phyloP scores from a whole-genome alignment of 2,113 vertebrate species.

The Dicrurus megarhynchus region DNA sequence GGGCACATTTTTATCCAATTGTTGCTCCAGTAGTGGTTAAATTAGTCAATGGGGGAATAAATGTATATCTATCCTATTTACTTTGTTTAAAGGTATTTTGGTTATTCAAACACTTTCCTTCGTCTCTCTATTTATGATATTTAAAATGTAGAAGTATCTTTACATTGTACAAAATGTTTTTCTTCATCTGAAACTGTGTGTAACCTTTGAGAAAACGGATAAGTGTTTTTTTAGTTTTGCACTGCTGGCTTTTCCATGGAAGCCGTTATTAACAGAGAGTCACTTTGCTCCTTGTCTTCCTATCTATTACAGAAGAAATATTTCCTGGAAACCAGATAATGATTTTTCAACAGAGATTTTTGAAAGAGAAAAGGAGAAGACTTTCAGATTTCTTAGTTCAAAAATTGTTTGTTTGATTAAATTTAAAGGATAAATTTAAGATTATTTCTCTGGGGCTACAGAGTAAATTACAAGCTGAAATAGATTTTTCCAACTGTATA shows the following conservation, averaged over 20 bases:
- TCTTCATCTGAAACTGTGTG: neutral
- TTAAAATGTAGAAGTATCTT: neutral
- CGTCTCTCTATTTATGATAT: neutral
- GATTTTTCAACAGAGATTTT: neutral
- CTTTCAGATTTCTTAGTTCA: neutral
- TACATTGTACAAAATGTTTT: neutral
- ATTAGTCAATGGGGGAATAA: neutral
- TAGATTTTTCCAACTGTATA: neutral
- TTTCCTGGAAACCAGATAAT: neutral
- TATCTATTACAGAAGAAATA: neutral
- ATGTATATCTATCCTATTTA: neutral
- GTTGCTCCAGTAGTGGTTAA: neutral
- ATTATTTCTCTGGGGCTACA: neutral
- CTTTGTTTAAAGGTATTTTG: neutral
- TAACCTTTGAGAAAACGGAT: neutral
- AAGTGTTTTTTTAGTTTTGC: neutral
- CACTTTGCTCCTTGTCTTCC: neutral
- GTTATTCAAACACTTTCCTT: neutral
- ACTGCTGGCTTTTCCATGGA: rapidly evolving
- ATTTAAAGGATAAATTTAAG: neutral
- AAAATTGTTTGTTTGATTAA: neutral
- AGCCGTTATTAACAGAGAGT: neutral
- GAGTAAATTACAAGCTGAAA: neutral
- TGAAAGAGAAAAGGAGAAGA: neutral
- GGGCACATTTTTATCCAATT: neutral